Evolutionary conservation across 2,113 vertebrate species (phyloP), one percentile per base, ranked within the genome.

Genomic region (Cranoglanis bouderius): DNA sequence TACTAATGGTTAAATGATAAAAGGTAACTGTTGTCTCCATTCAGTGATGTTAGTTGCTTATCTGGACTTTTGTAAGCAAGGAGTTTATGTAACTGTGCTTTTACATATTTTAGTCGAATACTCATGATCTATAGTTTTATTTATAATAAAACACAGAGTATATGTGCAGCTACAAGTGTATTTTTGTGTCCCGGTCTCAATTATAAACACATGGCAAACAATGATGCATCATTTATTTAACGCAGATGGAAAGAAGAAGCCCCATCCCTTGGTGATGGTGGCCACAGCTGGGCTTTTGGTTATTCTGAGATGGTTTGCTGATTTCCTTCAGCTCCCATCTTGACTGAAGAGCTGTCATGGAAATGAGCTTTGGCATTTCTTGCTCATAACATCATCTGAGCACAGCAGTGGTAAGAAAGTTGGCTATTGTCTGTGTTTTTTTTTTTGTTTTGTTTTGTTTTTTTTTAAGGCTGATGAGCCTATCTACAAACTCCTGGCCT

Each of bases 271-370:
- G 43, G 43, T 24, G n/a, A 7, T 14, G 26, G 82, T n/a, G 81
- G 82, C 21, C 87, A 32, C 81, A 84, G 87, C 81, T 84, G 87
- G 83, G 65, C 26, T 75, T 59, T 84, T 55, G 7, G 53, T 72
- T 59, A 49, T 46, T 88, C 87, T 72, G 26, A 46, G 67, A 88
- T 84, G 82, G 72, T 77, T 51, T 61, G 5, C 43, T 77, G 67
- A 84, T 77, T 85, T 57, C 38, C n/a, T 84, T 86, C n/a, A 49
- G 14, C 7, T 84, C 49, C 13, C 72, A n/a, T 53, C 63, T 72
- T 53, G 16, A 63, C 29, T 24, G 67, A 67, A n/a, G 70, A 0
- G 10, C 43, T 63, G 29, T 75, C 65, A 35, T 24, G 7, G 51
- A 70, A 84, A 49, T 59, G 63, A 8, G 51, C 53, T 85, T 78